Base-by-base conservation (phyloP, 2,888 invertebrate species). In the Ennomos fuscantarius region DNA sequence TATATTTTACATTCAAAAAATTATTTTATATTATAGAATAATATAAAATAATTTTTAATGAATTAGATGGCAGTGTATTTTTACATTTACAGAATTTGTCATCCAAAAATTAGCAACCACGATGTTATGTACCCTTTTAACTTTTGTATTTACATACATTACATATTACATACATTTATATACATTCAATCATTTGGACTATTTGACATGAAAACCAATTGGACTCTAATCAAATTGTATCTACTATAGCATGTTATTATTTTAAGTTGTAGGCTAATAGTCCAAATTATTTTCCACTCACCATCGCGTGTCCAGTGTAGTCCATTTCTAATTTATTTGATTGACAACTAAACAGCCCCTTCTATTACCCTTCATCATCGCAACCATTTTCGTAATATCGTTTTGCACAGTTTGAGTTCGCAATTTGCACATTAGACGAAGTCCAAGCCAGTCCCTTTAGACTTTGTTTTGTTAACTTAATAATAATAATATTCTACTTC, bases 281-380 rank as follows among this genome's bases (percentile, higher is more conserved):
- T 44, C 33, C 9, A 36, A 60, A 53, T 57, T 39, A 50, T 58
- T 33, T 43, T 40, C 41, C 48, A 57, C 36, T 61, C 36, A 36
- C 49, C 41, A 13, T 60, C 49, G 63, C 55, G 57, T 66, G 55
- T 40, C 2, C 34, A 42, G 10, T 43, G 31, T 48, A 37, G 15
- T 15, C 34, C 36, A 58, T 63, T 55, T 52, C 52, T 56, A 59
- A 60, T 65, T 56, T 48, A 66, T 44, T 49, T 70, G 76, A 73
- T 62, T 39, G 81, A 75, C 74, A 66, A 51, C 44, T 62, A 69
- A 69, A 77, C 55, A 42, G 53, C 9, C 39, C 36, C 41, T 54
- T 34, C 39, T 37, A 48, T 58, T 45, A 39, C 46, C 52, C 37
- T 13, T 36, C n/a, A 32, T 33, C 37, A 37, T 57, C 34, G 61